Conservation (phyloP, 2,888 invertebrate genomes). For the Tridacna crocea region DNA sequence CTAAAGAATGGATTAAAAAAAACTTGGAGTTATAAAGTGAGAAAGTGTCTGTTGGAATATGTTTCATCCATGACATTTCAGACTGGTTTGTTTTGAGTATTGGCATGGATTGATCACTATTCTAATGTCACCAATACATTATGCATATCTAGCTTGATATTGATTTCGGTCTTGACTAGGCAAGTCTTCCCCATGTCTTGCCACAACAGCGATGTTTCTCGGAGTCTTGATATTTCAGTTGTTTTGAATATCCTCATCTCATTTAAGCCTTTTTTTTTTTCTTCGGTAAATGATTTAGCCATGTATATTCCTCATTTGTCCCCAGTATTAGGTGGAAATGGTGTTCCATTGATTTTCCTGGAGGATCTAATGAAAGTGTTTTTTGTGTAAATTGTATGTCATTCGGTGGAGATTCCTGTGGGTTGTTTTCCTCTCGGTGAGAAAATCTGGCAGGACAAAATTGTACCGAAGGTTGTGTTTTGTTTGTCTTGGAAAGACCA, state of each 20-base stretch:
- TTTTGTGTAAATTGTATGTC: neutral
- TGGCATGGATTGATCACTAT: constrained; percentile 43
- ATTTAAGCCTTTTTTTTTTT: too few relatives aligned
- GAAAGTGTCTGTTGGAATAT: too few relatives aligned
- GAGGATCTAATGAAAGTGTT: neutral
- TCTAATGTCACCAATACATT: constrained; percentile 55
- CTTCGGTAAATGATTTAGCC: too few relatives aligned
- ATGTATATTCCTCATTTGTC: too few relatives aligned
- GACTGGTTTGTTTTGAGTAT: neutral
- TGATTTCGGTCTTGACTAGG: constrained; percentile 37
- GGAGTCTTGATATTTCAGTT: constrained; percentile 1
- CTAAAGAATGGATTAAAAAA: too few relatives aligned
- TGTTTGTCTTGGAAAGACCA: constrained; percentile 55
- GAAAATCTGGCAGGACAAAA: constrained; percentile 58
- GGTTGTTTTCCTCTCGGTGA: constrained; percentile 5
- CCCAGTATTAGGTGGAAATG: neutral
- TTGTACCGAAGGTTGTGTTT: constrained; percentile 42
- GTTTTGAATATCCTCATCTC: neutral
- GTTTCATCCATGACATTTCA: too few relatives aligned
- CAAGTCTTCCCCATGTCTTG: neutral
- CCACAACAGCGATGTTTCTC: constrained; percentile 1
- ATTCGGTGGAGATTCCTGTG: neutral
- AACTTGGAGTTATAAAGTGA: too few relatives aligned
- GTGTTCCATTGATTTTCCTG: constrained; percentile 4
- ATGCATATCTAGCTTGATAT: constrained; percentile 45